Evolutionary conservation across 1,140 invertebrate genomes (phyloP).

Genomic region (Rhynchophorus ferrugineus): DNA sequence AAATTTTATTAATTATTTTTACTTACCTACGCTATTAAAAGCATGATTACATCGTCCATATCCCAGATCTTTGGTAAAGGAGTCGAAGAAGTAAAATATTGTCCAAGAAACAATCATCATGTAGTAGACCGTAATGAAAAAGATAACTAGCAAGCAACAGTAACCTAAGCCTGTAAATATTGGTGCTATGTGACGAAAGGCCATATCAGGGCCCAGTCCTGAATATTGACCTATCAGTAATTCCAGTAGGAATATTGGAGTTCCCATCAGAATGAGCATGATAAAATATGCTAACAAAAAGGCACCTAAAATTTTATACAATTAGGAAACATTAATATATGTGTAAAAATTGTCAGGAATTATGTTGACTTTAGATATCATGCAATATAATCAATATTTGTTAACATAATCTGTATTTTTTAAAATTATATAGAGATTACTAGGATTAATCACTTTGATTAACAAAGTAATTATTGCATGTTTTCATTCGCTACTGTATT

Average conservation of each 20-base stretch:
- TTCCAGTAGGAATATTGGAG: conserved; percentile 70
- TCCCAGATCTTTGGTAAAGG: conserved; percentile 56
- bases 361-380: too few species aligned
- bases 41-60: conserved; percentile 66
- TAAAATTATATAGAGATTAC: too few species aligned
- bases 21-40: conserved; percentile 58
- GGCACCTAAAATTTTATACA: conserved; percentile 60
- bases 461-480: too few species aligned
- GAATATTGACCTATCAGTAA: conserved; percentile 58
- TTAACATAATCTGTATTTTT: too few species aligned
- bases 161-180: conserved; percentile 59
- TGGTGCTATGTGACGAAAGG: conserved; percentile 53
- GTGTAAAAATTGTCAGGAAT: too few species aligned
- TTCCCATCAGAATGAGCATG: conserved; percentile 68
- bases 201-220: conserved; percentile 50
- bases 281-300: conserved; percentile 74
- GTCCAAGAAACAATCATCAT: conserved; percentile 78
- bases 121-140: conserved; percentile 73
- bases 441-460: too few species aligned
- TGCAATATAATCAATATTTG: too few species aligned
- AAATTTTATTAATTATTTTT: too few species aligned
- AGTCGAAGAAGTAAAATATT: conserved; percentile 66
- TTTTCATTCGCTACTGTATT: too few species aligned
- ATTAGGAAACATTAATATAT: neutral
- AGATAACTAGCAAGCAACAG: conserved; percentile 66